Base-by-base conservation (phyloP, 2,113 vertebrate species). In the Microcebus griseorufus region DNA sequence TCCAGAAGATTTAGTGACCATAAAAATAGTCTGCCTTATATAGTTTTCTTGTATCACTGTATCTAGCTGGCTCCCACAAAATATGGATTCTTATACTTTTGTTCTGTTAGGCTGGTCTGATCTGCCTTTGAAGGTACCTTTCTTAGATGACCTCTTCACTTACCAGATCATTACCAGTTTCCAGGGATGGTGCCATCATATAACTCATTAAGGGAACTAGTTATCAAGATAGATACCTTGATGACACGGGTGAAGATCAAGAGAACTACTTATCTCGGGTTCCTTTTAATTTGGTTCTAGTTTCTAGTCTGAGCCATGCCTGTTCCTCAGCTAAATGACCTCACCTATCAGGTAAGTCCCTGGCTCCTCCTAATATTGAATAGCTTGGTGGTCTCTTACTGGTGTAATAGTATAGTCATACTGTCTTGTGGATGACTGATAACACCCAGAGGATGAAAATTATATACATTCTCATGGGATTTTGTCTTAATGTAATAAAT, bases 91-190 rank as follows among this genome's bases (percentile, higher is more conserved):
- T 81, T 94, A 34, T 37, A 42, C 39, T 79, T 86, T 39, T 69
- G 48, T 42, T 76, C 23, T 81, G 23, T 88, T 91, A 65, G 23
- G 32, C 55, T 91, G 64, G 22, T 64, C 70, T 75, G 55, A 20
- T 72, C 37, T 92, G 10, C 60, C 62, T 83, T 86, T 97, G 95
- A 93, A 85, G 65, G 16, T 42, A 20, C 69, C 16, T 87, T 79
- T 95, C 45, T 89, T 53, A 67, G 27, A 18, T 51, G 55, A 58
- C 2, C 69, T 53, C 25, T 39, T 95, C 25, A 58, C 34, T 72
- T 29, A 55, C 25, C 32, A 88, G 53, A 25, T 88, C n/a, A 37
- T 25, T 78, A 37, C 48, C 70, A 62, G 39, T 89, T 94, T 79
- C 90, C 14, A 73, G 73, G 53, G 23, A 58, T 32, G n/a, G 29